Evolutionary conservation across 2,797 vertebrate genomes (phyloP).

Genomic region (Falco concolor): DNA sequence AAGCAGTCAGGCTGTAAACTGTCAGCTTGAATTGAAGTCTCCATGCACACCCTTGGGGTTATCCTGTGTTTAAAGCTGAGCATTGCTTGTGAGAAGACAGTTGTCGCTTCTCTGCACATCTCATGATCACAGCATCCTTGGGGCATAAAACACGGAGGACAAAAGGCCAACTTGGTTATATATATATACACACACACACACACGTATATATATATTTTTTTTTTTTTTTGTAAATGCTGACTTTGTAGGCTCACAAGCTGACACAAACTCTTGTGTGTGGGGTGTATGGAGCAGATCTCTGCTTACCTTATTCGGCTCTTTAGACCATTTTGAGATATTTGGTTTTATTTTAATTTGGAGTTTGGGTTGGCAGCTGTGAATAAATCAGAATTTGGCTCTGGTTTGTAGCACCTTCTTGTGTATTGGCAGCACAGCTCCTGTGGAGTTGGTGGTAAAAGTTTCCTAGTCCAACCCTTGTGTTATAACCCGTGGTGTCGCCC

Average conservation of each 20-base stretch:
- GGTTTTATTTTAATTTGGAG: not conserved
- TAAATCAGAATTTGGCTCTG: not conserved
- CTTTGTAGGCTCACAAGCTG: not conserved
- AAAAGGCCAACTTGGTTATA: not conserved
- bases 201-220: too few relatives aligned
- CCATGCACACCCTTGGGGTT: accelerated
- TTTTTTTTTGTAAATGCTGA: not conserved
- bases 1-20: not conserved
- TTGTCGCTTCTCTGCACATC: not conserved
- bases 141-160: not conserved
- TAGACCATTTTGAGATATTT: not conserved
- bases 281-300: not conserved
- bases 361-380: not conserved
- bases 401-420: not conserved
- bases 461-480: not conserved
- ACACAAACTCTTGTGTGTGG: not conserved
- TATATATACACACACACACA: not conserved
- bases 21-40: not conserved
- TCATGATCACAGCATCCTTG: not conserved
- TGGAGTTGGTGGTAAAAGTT: not conserved
- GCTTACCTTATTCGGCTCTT: not conserved
- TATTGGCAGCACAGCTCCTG: not conserved
- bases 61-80: not conserved
- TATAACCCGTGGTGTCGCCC: not conserved
- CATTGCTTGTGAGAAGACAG: not conserved